Evolutionary conservation across 2,888 invertebrate species (phyloP).

Genomic region (Alloscopus bannaensis): DNA sequence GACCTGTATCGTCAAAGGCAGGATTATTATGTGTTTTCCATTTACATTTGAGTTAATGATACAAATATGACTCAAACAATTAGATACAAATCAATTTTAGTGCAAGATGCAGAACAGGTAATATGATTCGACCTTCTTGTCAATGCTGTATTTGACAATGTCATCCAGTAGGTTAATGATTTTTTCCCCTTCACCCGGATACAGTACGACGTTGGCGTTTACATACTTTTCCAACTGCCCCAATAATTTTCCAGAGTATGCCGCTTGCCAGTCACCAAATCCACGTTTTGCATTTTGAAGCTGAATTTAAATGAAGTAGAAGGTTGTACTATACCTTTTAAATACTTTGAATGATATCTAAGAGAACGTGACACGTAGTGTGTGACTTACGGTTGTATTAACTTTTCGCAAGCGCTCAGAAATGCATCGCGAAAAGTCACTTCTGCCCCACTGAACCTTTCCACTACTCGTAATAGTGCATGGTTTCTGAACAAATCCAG

Average conservation of each 20-base stretch:
- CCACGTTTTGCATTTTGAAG: constrained; percentile 69
- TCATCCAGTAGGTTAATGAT: constrained; percentile 67
- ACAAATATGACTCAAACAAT: background rate
- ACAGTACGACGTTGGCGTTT: constrained; percentile 54
- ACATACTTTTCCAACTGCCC: constrained; percentile 54
- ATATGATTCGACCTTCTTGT: constrained; percentile 53
- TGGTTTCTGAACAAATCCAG: constrained; percentile 65
- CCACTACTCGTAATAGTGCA: constrained; percentile 46
- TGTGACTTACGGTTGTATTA: constrained; percentile 63
- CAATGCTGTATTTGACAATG: constrained; percentile 59
- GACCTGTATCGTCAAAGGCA: constrained; percentile 41
- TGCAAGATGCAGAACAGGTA: background rate
- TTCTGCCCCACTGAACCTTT: constrained; percentile 62
- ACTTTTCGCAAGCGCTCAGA: constrained; percentile 46
- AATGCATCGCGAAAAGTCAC: constrained; percentile 66
- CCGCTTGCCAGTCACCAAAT: constrained; percentile 62
- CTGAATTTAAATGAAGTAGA: constrained; percentile 42
- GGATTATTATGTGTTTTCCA: background rate
- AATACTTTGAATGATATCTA: background rate
- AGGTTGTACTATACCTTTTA: background rate
- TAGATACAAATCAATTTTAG: background rate
- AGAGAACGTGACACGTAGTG: background rate
- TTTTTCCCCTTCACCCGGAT: constrained; percentile 70
- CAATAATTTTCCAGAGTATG: constrained; percentile 56
- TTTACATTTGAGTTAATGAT: background rate